Conservation (phyloP, 2,113 vertebrate species). For the Sapayoa aenigma region DNA sequence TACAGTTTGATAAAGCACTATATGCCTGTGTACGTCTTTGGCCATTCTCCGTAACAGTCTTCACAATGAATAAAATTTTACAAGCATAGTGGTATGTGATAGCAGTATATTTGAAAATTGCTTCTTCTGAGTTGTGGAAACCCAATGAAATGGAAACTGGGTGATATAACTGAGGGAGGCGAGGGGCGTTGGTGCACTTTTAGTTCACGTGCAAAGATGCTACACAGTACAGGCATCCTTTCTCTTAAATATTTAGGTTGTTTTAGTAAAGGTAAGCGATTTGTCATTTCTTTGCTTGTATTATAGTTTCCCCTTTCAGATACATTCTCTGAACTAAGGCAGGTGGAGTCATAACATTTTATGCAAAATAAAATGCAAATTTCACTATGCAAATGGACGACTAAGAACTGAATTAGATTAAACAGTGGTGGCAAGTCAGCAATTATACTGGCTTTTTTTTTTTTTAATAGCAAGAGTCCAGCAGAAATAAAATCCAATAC, state of each 20-base stretch:
- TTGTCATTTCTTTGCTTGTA: background rate
- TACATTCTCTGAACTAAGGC: constrained; percentile 33
- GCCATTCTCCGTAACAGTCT: constrained; percentile 47
- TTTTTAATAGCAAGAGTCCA: constrained; percentile 11
- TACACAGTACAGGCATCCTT: background rate
- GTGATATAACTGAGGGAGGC: background rate
- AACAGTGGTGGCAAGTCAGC: constrained; percentile 64
- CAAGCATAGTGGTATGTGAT: background rate
- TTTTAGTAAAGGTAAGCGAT: background rate
- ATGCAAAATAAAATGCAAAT: constrained; percentile 71
- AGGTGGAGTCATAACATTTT: constrained; percentile 63
- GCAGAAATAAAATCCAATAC: constrained; percentile 37
- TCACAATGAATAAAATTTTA: constrained; percentile 54
- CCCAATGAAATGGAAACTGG: background rate
- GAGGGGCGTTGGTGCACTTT: background rate
- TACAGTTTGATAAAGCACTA: constrained; percentile 4
- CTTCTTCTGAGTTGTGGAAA: constrained; percentile 2
- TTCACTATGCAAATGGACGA: constrained; percentile 60
- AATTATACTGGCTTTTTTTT: constrained; percentile 14
- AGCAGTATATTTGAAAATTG: constrained; percentile 38
- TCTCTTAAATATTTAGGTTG: background rate
- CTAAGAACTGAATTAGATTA: constrained; percentile 72
- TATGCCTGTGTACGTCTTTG: constrained; percentile 18
- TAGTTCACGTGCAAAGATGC: background rate
- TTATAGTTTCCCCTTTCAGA: background rate